A percentile compares a stretch with the other conserved stretches of the same genome.
phyloP scores from a whole-genome alignment of 2,797 vertebrate genomes.

The Etheostoma nigrum region DNA sequence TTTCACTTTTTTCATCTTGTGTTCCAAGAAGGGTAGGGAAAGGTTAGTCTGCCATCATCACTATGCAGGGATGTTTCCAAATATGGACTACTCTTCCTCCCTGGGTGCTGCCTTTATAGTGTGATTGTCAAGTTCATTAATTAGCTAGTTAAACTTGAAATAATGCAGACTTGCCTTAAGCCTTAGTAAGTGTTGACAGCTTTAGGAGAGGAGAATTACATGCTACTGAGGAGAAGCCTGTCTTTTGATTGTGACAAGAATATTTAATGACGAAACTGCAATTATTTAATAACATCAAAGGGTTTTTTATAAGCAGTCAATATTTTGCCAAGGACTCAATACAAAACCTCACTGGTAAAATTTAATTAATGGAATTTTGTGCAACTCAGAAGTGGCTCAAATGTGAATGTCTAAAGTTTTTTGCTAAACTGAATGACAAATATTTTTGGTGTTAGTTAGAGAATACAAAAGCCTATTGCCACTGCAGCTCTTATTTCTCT shows the following conservation, averaged over 20 bases:
- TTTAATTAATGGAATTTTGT: conserved; percentile 2
- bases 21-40: not conserved
- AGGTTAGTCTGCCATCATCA: conserved; percentile 10
- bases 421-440: not conserved
- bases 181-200: conserved; percentile 20
- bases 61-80: conserved; percentile 22
- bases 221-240: not conserved
- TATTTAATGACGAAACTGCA: conserved; percentile 1
- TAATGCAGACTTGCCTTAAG: conserved; percentile 17
- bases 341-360: not conserved
- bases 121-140: conserved; percentile 30
- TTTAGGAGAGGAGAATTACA: not conserved
- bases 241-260: conserved; percentile 2
- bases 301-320: conserved; percentile 10
- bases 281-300: not conserved
- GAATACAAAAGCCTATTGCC: not conserved
- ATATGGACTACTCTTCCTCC: conserved; percentile 7
- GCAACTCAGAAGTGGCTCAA: not conserved
- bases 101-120: conserved; percentile 20
- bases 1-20: not conserved
- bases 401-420: not conserved
- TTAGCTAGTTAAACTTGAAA: conserved; percentile 19
- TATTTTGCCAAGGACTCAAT: not conserved
- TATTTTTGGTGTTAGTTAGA: not conserved
- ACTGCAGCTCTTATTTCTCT: not conserved